Evolutionary conservation across 2,113 vertebrate genomes (phyloP).

Genomic region (Tragelaphus imberbis): DNA sequence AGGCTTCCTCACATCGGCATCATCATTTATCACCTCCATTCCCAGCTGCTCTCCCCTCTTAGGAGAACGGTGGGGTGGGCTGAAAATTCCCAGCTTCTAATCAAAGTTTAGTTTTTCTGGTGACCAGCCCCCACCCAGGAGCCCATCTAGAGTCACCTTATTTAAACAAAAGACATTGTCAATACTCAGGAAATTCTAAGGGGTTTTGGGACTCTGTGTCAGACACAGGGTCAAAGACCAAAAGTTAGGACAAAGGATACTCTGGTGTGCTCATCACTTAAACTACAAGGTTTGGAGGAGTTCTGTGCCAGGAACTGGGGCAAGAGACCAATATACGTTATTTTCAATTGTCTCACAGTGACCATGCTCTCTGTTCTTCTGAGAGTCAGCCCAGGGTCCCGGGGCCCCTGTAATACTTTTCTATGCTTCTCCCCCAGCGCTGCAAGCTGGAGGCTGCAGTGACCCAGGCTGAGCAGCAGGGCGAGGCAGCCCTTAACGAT

Average conservation of each 20-base stretch:
- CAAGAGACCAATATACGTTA: not conserved
- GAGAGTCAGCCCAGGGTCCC: not conserved
- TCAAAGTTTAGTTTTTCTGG: not conserved
- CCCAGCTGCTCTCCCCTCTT: not conserved
- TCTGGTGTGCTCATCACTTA: not conserved
- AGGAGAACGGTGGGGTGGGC: not conserved
- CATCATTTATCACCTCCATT: not conserved
- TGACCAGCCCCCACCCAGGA: not conserved
- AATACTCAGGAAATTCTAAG: not conserved
- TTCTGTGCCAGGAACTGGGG: not conserved
- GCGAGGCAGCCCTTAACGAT: slow-evolving; percentile 81
- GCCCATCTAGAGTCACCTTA: not conserved
- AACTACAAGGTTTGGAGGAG: not conserved
- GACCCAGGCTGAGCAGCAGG: slow-evolving; percentile 84
- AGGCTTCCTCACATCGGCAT: not conserved
- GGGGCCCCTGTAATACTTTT: not conserved
- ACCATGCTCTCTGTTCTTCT: not conserved
- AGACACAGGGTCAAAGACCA: not conserved
- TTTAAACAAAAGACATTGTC: not conserved
- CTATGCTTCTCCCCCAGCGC: slow-evolving; percentile 71
- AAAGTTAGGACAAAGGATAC: not conserved
- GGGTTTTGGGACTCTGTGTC: not conserved
- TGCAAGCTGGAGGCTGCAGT: slow-evolving; percentile 83
- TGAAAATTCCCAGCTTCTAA: not conserved
- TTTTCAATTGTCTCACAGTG: not conserved